Conservation (phyloP, 1,140 invertebrate genomes). For the Nasonia longicornis region DNA sequence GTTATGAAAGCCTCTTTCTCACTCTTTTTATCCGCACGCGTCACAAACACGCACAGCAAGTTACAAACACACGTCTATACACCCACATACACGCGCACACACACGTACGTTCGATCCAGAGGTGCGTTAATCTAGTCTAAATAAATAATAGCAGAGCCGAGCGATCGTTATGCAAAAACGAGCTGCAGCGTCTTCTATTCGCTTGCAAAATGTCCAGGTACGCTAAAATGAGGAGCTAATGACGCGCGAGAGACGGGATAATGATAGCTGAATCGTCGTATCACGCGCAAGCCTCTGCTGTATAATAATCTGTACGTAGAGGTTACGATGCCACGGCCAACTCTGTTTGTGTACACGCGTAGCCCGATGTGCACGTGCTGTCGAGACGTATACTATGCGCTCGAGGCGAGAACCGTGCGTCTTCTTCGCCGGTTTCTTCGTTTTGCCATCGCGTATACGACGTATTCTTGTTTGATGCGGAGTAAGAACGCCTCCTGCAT, state of each 20-base stretch:
- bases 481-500: background rate
- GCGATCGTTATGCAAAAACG: conserved; percentile 51
- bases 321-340: conserved; percentile 58
- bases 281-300: background rate
- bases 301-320: conserved; percentile 46
- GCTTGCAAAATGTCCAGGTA: background rate
- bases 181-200: conserved; percentile 7
- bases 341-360: conserved; percentile 49
- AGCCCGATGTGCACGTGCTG: background rate
- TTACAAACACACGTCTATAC: background rate
- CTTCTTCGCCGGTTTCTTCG: background rate
- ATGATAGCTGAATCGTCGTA: background rate
- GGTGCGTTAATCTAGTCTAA: conserved; percentile 45
- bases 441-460: background rate
- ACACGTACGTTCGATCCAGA: background rate
- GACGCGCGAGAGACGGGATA: conserved; percentile 44
- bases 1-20: conserved; percentile 20
- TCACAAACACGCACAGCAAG: background rate
- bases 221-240: conserved; percentile 45
- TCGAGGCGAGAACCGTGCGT: background rate
- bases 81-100: background rate
- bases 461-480: background rate
- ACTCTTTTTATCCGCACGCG: background rate
- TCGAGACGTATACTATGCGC: background rate
- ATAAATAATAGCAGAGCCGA: conserved; percentile 51